phyloP scores from a whole-genome alignment of 2,113 vertebrate species.

The Lophotis ruficrista region DNA sequence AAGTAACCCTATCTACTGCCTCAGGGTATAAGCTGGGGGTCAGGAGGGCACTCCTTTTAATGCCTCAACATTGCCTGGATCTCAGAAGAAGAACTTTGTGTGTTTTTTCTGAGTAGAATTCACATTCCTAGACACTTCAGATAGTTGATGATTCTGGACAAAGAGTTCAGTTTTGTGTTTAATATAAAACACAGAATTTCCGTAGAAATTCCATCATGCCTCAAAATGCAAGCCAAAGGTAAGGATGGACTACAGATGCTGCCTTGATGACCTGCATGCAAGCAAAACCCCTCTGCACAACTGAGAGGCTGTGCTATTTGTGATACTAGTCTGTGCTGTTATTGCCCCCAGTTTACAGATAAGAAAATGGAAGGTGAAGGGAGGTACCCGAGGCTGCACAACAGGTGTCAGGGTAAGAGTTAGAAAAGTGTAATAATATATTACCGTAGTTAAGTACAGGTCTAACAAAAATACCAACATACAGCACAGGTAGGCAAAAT shows the following conservation, averaged over 20 bases:
- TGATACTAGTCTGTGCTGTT: not conserved
- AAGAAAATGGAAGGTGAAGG: not conserved
- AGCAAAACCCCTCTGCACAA: not conserved
- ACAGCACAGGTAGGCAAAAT: not conserved
- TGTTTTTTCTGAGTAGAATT: not conserved
- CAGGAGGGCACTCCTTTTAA: not conserved
- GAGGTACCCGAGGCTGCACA: not conserved
- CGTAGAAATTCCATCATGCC: not conserved
- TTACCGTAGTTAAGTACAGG: not conserved
- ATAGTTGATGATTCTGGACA: not conserved
- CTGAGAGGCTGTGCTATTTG: not conserved
- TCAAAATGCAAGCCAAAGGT: not conserved
- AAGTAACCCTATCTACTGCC: constrained; percentile 4
- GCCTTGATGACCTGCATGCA: not conserved
- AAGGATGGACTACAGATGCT: not conserved
- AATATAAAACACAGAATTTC: not conserved
- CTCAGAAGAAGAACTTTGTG: not conserved
- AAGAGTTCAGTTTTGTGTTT: not conserved
- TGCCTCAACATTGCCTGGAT: not conserved
- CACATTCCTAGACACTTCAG: not conserved
- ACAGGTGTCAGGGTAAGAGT: not conserved
- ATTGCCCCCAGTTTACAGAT: not conserved
- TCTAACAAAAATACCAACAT: not conserved
- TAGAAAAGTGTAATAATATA: not conserved
- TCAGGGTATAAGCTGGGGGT: not conserved